Base-by-base conservation (phyloP, 2,113 vertebrate species). In the Cettia cetti region DNA sequence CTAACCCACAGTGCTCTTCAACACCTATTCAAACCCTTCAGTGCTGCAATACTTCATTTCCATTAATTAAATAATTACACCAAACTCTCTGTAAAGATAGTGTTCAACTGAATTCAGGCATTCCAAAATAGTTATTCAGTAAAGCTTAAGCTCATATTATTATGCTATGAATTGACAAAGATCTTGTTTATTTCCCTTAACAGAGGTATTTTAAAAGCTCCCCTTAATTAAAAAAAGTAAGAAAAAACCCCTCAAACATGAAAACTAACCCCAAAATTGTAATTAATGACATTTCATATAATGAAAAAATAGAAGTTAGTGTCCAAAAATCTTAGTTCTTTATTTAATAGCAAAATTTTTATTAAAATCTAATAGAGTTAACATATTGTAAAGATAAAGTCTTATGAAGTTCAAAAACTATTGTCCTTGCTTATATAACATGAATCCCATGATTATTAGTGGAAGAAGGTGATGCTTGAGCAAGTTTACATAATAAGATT, bases 51-150 rank as follows among this genome's bases (percentile, higher is more conserved):
- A 91, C 92, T 97, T 97, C 77, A 97, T 97, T 97, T 97, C 94
- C 95, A 96, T 97, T 97, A 94, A 96, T 97, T 98, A 97, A 98
- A 97, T 97, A 97, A 97, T 97, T 98, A 96, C 82, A 95, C 74
- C 63, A 92, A 95, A 97, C 85, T 93, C 78, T 90, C 52, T 92
- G 82, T 94, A 84, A 93, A 94, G 94, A 92, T 92, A 96, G 70
- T 70, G 93, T 95, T 96, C 95, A 90, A 27, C 40, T 79, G 72
- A 96, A 96, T 94, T 95, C 81, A 95, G 79, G 95, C 92, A 96
- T 86, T 97, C 74, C 70, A 64, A 97, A 97, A 94, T 16, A 95
- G 50, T 95, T 87, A 85, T 96, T 97, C 83, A 90, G 60, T 91
- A 96, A 96, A 96, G 85, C 72, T 79, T 82, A 92, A 95, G 66